phyloP scores from a whole-genome alignment of 2,888 invertebrate genomes.

The Phengaris arion region DNA sequence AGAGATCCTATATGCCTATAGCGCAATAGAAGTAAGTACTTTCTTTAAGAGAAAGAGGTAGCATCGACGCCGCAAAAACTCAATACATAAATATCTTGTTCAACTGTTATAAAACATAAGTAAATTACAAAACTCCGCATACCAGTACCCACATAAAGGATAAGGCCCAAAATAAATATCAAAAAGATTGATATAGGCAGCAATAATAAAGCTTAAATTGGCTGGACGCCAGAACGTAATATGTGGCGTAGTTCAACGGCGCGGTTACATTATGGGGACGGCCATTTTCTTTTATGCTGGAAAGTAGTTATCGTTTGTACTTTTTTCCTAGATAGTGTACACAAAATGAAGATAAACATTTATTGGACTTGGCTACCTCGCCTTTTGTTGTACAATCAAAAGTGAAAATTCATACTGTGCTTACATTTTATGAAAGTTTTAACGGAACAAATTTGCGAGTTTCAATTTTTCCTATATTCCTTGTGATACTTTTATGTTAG shows the following conservation, averaged over 20 bases:
- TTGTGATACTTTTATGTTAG: no score
- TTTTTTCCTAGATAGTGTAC: constrained; percentile 27
- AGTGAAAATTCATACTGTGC: constrained; percentile 20
- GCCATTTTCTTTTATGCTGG: constrained; percentile 29
- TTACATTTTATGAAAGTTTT: constrained; percentile 3
- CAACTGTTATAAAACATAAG: constrained; percentile 3
- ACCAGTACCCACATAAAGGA: constrained; percentile 27
- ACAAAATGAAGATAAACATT: constrained; percentile 29
- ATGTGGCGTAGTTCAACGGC: constrained; percentile 31
- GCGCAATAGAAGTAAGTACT: no score
- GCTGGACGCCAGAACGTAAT: constrained; percentile 37
- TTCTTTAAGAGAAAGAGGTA: not conserved
- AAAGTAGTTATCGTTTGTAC: constrained; percentile 27
- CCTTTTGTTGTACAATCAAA: constrained; percentile 21
- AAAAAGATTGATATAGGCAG: constrained; percentile 38
- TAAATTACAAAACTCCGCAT: constrained; percentile 22
- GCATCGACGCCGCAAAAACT: not conserved
- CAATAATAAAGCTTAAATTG: constrained; percentile 43
- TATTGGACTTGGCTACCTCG: constrained; percentile 23
- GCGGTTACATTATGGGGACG: constrained; percentile 30
- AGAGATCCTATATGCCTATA: no score
- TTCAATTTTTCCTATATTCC: not conserved
- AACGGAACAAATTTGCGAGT: not conserved
- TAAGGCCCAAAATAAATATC: constrained; percentile 36
- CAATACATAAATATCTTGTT: not conserved